A percentile compares a stretch with the other conserved stretches of the same genome.
Conservation (phyloP, 2,888 invertebrate species). For the Ptychoptera contaminata region DNA sequence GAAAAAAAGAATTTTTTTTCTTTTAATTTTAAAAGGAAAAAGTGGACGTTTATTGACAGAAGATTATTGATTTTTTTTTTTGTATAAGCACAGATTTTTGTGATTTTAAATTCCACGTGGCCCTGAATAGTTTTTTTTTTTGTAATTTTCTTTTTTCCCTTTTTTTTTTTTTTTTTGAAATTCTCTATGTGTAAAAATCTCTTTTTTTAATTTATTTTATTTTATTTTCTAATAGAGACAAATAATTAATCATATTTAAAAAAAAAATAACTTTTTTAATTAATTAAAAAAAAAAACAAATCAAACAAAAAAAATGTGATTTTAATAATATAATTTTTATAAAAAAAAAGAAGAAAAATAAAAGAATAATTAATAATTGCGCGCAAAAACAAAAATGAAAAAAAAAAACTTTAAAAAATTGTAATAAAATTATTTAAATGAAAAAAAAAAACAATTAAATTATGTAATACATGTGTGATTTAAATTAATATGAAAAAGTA, state of each 20-base stretch:
- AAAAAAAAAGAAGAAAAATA: not conserved
- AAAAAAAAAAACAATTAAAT: too few relatives aligned
- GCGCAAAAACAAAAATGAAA: not conserved
- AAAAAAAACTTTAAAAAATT: too few relatives aligned
- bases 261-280: not conserved
- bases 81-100: too few relatives aligned
- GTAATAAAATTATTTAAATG: too few relatives aligned
- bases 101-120: too few relatives aligned
- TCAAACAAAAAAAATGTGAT: not conserved
- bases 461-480: too few relatives aligned
- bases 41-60: too few relatives aligned
- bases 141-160: not conserved
- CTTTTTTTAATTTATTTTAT: too few relatives aligned
- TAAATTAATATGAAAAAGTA: not conserved
- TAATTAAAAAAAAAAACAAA: not conserved
- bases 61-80: too few relatives aligned
- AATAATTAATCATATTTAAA: not conserved
- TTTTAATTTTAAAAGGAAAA: too few relatives aligned
- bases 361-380: not conserved
- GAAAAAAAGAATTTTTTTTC: too few relatives aligned
- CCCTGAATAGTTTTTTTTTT: not conserved
- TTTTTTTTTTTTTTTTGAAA: not conserved
- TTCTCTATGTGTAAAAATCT: not conserved
- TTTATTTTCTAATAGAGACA: not conserved
- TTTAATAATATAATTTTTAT: not conserved